These are phyloP conservation scores for Camelus bactrianus DNA, from an alignment of 2,113 vertebrate genomes.

Conservation along the genomic window DNA sequence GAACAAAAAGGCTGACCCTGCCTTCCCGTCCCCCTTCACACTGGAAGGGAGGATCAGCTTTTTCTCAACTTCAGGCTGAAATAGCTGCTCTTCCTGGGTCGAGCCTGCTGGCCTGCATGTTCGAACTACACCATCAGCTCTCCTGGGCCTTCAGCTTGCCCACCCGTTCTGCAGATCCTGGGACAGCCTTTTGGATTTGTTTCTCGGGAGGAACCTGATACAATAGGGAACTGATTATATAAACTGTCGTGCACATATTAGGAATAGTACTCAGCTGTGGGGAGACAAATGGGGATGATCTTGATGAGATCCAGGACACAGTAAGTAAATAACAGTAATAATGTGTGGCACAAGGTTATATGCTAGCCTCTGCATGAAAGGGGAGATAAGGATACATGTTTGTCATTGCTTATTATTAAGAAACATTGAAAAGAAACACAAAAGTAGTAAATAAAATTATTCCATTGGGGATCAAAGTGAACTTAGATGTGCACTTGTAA, in stretches of 20 bases:
- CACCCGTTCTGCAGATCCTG: background rate
- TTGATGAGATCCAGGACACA: background rate
- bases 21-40: background rate
- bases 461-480: background rate
- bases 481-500: background rate
- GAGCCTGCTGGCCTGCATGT: background rate
- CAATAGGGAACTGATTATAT: background rate
- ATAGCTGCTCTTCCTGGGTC: background rate
- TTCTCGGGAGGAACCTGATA: background rate
- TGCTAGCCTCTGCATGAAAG: background rate
- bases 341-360: background rate
- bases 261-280: background rate
- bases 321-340: background rate
- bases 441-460: slow-evolving; percentile 33
- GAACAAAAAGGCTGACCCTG: background rate
- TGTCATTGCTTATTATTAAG: slow-evolving; percentile 30
- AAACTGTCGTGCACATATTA: background rate
- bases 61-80: background rate
- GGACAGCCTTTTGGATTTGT: background rate
- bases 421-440: slow-evolving; percentile 38
- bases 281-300: background rate
- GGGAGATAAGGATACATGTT: background rate
- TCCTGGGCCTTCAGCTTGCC: background rate
- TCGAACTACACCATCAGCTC: background rate
- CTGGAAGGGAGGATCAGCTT: background rate